Evolutionary conservation across 2,113 vertebrate species (phyloP).

Genomic region (Opisthocomus hoazin): DNA sequence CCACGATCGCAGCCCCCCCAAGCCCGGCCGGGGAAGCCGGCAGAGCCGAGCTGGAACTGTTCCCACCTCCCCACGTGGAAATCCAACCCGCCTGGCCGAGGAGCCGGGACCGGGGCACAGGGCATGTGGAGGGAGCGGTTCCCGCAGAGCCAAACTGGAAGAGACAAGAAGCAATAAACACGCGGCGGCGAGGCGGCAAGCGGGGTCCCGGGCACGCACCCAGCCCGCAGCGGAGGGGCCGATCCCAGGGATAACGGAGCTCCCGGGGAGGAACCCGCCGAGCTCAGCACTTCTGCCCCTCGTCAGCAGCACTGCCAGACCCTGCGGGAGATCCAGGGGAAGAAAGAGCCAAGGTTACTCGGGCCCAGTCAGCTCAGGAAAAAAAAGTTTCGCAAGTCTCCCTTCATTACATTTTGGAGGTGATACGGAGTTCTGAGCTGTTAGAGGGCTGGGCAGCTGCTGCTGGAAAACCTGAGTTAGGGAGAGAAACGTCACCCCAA

Average conservation of each 20-base stretch:
- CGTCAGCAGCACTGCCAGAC: background rate
- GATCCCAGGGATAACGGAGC: background rate
- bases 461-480: conserved; percentile 23
- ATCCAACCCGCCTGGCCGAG: background rate
- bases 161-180: background rate
- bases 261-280: background rate
- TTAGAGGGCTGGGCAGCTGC: background rate
- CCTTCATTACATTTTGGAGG: background rate
- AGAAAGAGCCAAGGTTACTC: background rate
- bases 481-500: conserved; percentile 40
- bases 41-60: rapidly evolving
- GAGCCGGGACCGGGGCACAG: background rate
- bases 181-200: background rate
- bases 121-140: background rate
- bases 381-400: background rate
- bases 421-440: background rate
- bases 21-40: background rate
- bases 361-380: background rate
- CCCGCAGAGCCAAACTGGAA: background rate
- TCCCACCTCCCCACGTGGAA: background rate
- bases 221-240: background rate
- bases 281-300: background rate
- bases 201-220: background rate
- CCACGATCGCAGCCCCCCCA: background rate
- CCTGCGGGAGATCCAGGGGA: background rate